Evolutionary conservation across 2,888 invertebrate species (phyloP).

Genomic region (Nemotelus nigrinus): DNA sequence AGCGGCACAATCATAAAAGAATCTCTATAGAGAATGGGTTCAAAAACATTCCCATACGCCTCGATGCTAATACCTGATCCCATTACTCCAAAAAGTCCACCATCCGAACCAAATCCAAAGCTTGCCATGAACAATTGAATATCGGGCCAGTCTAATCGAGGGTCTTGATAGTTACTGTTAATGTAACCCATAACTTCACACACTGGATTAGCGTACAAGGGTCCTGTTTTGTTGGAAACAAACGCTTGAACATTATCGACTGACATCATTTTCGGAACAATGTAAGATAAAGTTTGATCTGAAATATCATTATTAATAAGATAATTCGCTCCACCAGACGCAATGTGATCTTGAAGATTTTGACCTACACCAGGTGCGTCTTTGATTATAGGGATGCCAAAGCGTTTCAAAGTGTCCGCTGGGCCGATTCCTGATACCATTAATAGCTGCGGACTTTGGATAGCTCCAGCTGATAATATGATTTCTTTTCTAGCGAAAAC

Average conservation of each 20-base stretch:
- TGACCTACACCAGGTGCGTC: slow-evolving; percentile 79
- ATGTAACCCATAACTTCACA: slow-evolving; percentile 83
- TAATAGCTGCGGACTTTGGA: slow-evolving; percentile 85
- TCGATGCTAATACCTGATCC: slow-evolving; percentile 75
- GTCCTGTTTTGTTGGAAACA: slow-evolving; percentile 70
- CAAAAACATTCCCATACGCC: slow-evolving; percentile 75
- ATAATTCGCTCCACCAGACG: slow-evolving; percentile 80
- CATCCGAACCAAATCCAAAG: slow-evolving; percentile 80
- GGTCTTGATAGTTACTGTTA: slow-evolving; percentile 77
- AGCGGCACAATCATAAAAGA: slow-evolving; percentile 76
- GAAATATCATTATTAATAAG: slow-evolving; percentile 72
- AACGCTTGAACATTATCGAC: slow-evolving; percentile 73
- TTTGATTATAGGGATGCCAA: slow-evolving; percentile 71
- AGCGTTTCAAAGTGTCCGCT: slow-evolving; percentile 69
- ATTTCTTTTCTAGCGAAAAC: slow-evolving; percentile 78
- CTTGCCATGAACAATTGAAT: slow-evolving; percentile 80
- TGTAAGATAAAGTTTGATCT: slow-evolving; percentile 73
- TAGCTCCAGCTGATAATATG: slow-evolving; percentile 84
- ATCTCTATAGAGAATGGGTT: slow-evolving; percentile 75
- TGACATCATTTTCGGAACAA: slow-evolving; percentile 73
- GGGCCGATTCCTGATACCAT: slow-evolving; percentile 89
- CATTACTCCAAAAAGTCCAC: slow-evolving; percentile 77
- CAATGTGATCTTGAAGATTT: slow-evolving; percentile 86
- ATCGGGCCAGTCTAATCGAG: slow-evolving; percentile 78
- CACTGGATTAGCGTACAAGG: slow-evolving; percentile 79